These are phyloP conservation scores for Lycocorax pyrrhopterus DNA, from an alignment of 2,113 vertebrate species.

Conservation along the genomic window DNA sequence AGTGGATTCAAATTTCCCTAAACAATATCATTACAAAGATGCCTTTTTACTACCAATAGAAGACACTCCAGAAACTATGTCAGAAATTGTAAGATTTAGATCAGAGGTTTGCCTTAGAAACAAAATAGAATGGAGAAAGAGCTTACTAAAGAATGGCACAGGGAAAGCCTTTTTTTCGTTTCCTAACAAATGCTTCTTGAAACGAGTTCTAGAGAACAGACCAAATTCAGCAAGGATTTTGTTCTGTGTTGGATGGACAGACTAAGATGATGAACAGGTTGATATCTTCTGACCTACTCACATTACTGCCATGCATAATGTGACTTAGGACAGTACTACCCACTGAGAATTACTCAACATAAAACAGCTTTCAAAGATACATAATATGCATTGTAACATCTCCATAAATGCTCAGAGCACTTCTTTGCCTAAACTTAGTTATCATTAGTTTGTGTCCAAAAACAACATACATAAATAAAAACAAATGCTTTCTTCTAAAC, in stretches of 20 bases:
- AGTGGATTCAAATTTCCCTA: not conserved
- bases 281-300: not conserved
- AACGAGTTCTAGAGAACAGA: not conserved
- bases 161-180: not conserved
- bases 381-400: not conserved
- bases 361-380: not conserved
- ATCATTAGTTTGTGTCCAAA: not conserved
- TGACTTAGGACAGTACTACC: not conserved
- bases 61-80: not conserved
- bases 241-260: not conserved
- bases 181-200: not conserved
- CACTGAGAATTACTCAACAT: not conserved
- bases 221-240: not conserved
- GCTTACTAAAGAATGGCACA: not conserved
- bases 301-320: not conserved
- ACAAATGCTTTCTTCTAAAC: not conserved
- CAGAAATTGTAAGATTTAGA: not conserved
- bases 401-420: not conserved
- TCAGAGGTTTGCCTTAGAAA: not conserved
- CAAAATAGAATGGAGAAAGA: not conserved
- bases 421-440: not conserved
- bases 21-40: not conserved
- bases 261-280: not conserved
- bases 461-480: not conserved
- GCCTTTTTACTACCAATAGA: not conserved